Percentiles rank a stretch among this genome's conserved stretches.
phyloP scores from a whole-genome alignment of 2,888 invertebrate genomes.

The Philopedon plagiatum region DNA sequence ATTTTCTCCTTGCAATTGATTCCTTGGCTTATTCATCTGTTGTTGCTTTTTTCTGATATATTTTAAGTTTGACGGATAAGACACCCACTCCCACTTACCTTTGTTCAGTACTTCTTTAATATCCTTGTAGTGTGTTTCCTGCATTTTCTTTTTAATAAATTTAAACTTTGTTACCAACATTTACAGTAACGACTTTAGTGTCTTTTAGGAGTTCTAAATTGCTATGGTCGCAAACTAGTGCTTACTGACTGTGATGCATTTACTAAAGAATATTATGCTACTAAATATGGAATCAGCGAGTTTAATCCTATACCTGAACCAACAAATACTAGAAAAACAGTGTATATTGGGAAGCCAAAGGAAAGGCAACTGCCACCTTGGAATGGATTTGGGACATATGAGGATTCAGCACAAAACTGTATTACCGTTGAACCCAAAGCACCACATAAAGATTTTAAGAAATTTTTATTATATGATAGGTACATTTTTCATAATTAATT shows the following conservation, averaged over 20 bases:
- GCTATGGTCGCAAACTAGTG: constrained; percentile 85
- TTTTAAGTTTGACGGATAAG: no score
- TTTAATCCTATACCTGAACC: constrained; percentile 76
- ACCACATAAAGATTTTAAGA: constrained; percentile 83
- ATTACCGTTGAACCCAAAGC: constrained; percentile 84
- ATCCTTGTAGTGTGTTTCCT: no score
- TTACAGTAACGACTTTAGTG: no score
- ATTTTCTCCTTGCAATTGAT: no score
- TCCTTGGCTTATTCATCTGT: no score
- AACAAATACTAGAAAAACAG: constrained; percentile 59
- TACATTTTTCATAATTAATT: constrained; percentile 59
- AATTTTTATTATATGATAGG: constrained; percentile 86
- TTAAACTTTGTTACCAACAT: no score
- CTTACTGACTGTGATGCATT: constrained; percentile 88
- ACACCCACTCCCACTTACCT: no score
- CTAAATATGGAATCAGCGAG: constrained; percentile 71
- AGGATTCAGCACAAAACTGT: constrained; percentile 92
- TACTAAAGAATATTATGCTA: constrained; percentile 86
- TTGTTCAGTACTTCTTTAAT: no score
- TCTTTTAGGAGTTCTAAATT: constrained; percentile 74
- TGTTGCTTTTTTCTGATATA: no score
- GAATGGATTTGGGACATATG: constrained; percentile 92
- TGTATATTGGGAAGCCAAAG: constrained; percentile 60
- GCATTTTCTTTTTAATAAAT: no score
- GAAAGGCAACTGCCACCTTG: constrained; percentile 82